Base-by-base conservation (phyloP, 2,888 invertebrate genomes). In the Rhaphigaster nebulosa region DNA sequence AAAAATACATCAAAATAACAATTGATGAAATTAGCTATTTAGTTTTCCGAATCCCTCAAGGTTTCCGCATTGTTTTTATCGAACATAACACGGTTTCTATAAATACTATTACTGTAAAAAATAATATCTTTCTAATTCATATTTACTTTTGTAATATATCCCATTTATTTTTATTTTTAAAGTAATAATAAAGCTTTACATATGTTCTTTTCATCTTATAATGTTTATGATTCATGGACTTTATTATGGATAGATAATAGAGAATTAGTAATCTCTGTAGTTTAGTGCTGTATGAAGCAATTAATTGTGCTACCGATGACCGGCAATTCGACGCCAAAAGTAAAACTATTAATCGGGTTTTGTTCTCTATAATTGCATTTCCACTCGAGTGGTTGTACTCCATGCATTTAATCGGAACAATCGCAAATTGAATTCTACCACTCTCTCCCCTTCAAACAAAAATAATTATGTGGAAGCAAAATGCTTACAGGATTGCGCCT, bases 311-410 rank as follows among this genome's bases (percentile, higher is more conserved):
- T 65, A 29, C 20, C 54, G 20, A 1, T 54, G n/a, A 26, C 60
- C n/a, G 60, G 60, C 15, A n/a, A 65, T 0, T 29, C 3, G 29
- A 3, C 15, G 29, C 65, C 18, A 29, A 65, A 65, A 65, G 15
- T 65, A 29, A 65, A 65, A 65, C n/a, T 29, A 65, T 65, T 65
- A 29, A n/a, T 4, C 29, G 65, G 65, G 29, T 65, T 65, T 65
- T 65, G 65, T 65, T 65, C 65, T 65, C 65, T 65, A 65, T 65
- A 65, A 65, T 65, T 65, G 29, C 29, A 65, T 65, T 65, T 65
- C 65, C 65, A 29, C 65, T 65, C 65, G 13, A 65, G 29, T 29
- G 65, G 13, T 13, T 65, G 29, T 29, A 15, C 65, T 15, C 65
- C 15, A 29, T 29, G 29, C 65, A 65, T 29, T 65, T n/a, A 65